Conservation (phyloP, 2,888 invertebrate species). For the Tenthredo mesomela region DNA sequence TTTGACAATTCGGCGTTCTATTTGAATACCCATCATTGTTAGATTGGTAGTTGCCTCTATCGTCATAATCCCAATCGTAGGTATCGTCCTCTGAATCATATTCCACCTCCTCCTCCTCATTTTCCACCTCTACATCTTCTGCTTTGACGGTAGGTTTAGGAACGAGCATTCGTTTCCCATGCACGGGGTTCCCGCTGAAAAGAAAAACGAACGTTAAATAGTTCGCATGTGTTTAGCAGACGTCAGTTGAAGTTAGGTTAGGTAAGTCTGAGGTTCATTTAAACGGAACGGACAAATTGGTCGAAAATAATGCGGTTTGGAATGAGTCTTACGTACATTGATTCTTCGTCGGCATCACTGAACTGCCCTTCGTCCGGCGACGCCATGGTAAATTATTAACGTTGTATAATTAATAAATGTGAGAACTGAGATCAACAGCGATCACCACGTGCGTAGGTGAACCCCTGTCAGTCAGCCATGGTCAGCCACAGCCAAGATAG, state of each 20-base stretch:
- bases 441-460: conserved; percentile 1
- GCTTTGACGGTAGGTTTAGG: conserved; percentile 49
- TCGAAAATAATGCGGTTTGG: not conserved
- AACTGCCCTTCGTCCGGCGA: conserved; percentile 77
- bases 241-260: not conserved
- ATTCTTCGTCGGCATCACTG: conserved; percentile 77
- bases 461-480: not conserved
- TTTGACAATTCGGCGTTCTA: conserved; percentile 79
- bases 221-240: not conserved
- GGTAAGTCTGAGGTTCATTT: not conserved
- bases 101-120: conserved; percentile 56
- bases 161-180: conserved; percentile 43
- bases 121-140: conserved; percentile 53
- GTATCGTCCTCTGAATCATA: conserved; percentile 59
- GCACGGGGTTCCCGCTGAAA: not conserved
- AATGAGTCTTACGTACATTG: conserved; percentile 59
- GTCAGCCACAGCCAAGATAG: not conserved
- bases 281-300: not conserved
- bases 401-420: not conserved
- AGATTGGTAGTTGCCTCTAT: conserved; percentile 64
- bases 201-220: not conserved
- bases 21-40: conserved; percentile 56
- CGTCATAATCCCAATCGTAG: conserved; percentile 57
- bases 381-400: conserved; percentile 58
- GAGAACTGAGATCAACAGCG: not conserved